Evolutionary conservation across 2,797 vertebrate genomes (phyloP).

Genomic region (Crocidura indochinensis): DNA sequence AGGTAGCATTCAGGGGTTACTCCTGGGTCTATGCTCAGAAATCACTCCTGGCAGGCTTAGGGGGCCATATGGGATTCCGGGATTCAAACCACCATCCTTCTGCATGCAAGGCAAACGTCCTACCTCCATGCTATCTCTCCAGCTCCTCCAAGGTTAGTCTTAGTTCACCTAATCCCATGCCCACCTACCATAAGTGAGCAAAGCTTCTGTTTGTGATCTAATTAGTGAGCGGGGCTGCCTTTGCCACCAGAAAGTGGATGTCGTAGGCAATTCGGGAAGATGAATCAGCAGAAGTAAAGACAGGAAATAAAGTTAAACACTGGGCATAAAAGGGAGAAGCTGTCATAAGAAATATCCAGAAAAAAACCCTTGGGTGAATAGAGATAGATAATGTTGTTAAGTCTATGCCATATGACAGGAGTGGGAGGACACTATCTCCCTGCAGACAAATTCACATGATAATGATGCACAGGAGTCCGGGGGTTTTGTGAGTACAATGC

Average conservation of each 20-base stretch:
- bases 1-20: too few species aligned
- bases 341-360: background rate
- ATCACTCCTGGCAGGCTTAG: too few species aligned
- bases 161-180: background rate
- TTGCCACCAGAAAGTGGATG: constrained; percentile 42
- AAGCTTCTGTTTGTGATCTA: constrained; percentile 38
- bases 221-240: constrained; percentile 37
- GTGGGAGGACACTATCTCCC: background rate
- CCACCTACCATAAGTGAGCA: constrained; percentile 9
- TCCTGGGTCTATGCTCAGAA: too few species aligned
- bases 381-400: background rate
- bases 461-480: background rate
- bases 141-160: background rate
- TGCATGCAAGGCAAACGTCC: too few species aligned
- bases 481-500: background rate
- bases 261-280: constrained; percentile 47
- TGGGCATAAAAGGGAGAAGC: background rate
- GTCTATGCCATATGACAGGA: background rate
- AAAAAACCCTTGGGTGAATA: background rate
- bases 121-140: too few species aligned
- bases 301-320: background rate
- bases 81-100: too few species aligned
- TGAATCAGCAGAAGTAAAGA: constrained; percentile 44
- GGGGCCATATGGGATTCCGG: too few species aligned
- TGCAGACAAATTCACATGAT: background rate